phyloP scores from a whole-genome alignment of 23 tunicate genomes.

The Halocynthia roretzi region DNA sequence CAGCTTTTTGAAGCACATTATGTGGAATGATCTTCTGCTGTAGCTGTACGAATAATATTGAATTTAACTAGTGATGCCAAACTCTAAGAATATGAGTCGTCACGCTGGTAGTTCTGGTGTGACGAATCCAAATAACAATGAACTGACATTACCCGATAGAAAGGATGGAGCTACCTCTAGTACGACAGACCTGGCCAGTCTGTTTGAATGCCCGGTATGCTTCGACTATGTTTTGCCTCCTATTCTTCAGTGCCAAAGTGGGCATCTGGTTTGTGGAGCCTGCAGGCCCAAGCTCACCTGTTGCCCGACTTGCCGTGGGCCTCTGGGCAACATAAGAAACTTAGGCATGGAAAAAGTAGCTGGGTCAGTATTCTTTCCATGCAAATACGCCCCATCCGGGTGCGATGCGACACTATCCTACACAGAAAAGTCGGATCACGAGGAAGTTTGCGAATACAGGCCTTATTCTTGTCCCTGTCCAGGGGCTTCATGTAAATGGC shows the following conservation, averaged over 20 bases:
- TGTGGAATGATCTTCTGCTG: too few species aligned
- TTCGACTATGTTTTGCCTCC: conserved; percentile 99
- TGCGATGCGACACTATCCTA: conserved; percentile 64
- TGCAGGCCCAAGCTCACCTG: conserved; percentile 93
- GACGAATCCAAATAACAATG: neutral
- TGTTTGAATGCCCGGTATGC: conserved; percentile 99
- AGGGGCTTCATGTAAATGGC: conserved; percentile 99
- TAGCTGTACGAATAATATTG: neutral
- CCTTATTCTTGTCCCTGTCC: conserved; percentile 99
- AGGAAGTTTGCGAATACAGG: conserved; percentile 89
- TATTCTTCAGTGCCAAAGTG: conserved; percentile 95
- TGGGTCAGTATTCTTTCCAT: conserved; percentile 89
- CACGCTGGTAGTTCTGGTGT: neutral
- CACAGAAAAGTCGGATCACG: conserved; percentile 82
- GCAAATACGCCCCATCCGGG: conserved; percentile 87
- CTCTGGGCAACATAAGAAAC: conserved; percentile 83
- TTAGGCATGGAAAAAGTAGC: conserved; percentile 99
- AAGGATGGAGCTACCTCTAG: conserved; percentile 22
- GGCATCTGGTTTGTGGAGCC: conserved; percentile 88
- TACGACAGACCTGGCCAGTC: conserved; percentile 65
- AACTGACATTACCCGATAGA: conserved; percentile 9
- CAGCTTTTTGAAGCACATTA: too few species aligned
- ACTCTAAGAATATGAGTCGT: conserved; percentile 8
- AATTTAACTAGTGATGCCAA: neutral
- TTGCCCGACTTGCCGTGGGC: conserved; percentile 97